Evolutionary conservation across 35 echinoderm and acorn worm genomes (phyloP).

Genomic region (Chiridota heheva): DNA sequence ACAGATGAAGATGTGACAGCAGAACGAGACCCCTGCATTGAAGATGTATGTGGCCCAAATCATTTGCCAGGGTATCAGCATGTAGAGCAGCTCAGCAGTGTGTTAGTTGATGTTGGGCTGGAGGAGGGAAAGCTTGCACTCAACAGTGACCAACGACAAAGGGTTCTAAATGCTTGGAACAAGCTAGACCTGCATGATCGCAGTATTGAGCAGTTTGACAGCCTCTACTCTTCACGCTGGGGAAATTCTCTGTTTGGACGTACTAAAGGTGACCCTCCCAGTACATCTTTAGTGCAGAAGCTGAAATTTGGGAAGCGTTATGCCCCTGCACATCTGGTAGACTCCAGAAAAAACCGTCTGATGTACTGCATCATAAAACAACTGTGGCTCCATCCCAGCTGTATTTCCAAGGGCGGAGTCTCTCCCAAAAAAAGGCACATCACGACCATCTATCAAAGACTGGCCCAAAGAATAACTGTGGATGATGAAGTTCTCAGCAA

Average conservation of each 20-base stretch:
- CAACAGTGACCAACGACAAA: not conserved
- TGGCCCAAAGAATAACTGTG: slow-evolving; percentile 35
- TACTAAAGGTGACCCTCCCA: slow-evolving; percentile 42
- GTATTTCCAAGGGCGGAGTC: not conserved
- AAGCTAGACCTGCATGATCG: slow-evolving; percentile 54
- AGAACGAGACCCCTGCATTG: slow-evolving; percentile 26
- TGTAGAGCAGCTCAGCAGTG: slow-evolving; percentile 40
- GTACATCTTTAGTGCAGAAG: slow-evolving; percentile 14
- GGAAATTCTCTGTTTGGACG: slow-evolving; percentile 51
- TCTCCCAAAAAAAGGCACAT: slow-evolving; percentile 35
- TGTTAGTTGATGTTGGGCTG: slow-evolving; percentile 31
- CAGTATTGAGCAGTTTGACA: slow-evolving; percentile 39
- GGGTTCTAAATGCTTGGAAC: slow-evolving; percentile 42
- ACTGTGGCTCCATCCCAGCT: slow-evolving; percentile 37
- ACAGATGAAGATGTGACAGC: slow-evolving; percentile 7
- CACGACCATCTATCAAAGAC: slow-evolving; percentile 14
- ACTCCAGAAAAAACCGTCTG: slow-evolving; percentile 26
- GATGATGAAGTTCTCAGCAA: slow-evolving; percentile 42
- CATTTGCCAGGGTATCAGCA: slow-evolving; percentile 37
- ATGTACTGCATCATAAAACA: slow-evolving; percentile 67
- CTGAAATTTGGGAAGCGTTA: slow-evolving; percentile 47
- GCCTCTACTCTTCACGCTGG: slow-evolving; percentile 24
- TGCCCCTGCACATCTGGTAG: slow-evolving; percentile 41
- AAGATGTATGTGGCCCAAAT: slow-evolving; percentile 58
- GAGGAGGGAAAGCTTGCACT: slow-evolving; percentile 41